phyloP scores from a whole-genome alignment of 2,888 invertebrate genomes.

The Pheosia tremula region DNA sequence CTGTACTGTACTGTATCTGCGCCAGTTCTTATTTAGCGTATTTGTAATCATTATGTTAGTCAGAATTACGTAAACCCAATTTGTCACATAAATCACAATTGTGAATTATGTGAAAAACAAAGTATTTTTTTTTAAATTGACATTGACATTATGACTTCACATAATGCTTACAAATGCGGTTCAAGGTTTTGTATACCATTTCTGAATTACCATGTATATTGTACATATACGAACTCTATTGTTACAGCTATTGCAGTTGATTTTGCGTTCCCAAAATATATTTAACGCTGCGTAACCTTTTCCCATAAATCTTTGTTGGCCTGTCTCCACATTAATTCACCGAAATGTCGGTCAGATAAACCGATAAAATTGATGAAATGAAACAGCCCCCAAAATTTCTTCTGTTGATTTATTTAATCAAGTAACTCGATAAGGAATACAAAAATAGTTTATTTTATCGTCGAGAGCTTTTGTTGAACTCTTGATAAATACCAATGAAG shows the following conservation, averaged over 20 bases:
- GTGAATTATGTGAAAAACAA: no score
- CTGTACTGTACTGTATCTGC: no score
- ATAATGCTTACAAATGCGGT: no score
- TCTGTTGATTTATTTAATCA: slow-evolving; percentile 15
- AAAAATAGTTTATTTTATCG: slow-evolving; percentile 13
- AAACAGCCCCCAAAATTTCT: neutral
- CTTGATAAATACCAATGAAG: slow-evolving; percentile 18
- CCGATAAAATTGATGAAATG: slow-evolving; percentile 16
- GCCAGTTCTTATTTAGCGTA: no score
- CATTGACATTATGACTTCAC: no score
- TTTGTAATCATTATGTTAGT: no score
- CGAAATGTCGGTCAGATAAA: slow-evolving; percentile 25
- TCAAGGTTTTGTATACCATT: no score
- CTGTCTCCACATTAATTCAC: slow-evolving; percentile 17
- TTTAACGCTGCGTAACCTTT: slow-evolving; percentile 15
- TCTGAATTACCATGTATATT: no score
- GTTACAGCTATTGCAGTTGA: neutral
- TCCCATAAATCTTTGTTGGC: slow-evolving; percentile 21
- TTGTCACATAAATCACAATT: no score
- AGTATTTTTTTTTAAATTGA: no score
- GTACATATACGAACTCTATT: neutral
- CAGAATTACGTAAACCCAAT: no score
- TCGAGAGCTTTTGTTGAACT: slow-evolving; percentile 15
- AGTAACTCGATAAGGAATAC: slow-evolving; percentile 10
- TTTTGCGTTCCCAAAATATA: slow-evolving; percentile 2